A percentile compares a stretch with the other conserved stretches of the same genome.
Evolutionary conservation across 2,888 invertebrate species (phyloP).

Genomic region (Caenorhabditis macrosperma): DNA sequence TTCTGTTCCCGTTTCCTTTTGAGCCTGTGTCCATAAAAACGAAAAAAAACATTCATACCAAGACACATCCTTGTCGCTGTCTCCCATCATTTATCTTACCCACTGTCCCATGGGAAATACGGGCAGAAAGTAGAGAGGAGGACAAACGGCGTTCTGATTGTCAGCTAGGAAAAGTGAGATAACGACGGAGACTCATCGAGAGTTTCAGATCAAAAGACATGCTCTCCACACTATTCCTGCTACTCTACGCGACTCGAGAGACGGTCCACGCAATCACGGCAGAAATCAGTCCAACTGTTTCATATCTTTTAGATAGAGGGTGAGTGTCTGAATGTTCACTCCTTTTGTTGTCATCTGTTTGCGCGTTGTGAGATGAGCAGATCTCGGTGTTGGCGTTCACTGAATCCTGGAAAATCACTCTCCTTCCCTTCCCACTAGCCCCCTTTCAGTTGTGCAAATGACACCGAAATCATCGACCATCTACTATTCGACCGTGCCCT

Average conservation of each 20-base stretch:
- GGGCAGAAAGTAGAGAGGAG: not conserved
- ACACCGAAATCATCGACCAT: slow-evolving; percentile 79
- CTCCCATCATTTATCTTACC: slow-evolving; percentile 55
- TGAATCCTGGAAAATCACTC: too few species aligned
- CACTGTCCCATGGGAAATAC: slow-evolving; percentile 43
- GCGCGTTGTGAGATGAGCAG: too few species aligned
- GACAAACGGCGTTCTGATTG: slow-evolving; percentile 48
- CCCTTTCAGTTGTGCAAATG: slow-evolving; percentile 77
- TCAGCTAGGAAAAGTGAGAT: slow-evolving; percentile 8
- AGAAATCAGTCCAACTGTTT: slow-evolving; percentile 59
- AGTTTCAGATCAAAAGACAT: slow-evolving; percentile 8
- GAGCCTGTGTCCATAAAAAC: slow-evolving; percentile 17
- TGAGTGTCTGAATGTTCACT: too few species aligned
- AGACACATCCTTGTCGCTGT: slow-evolving; percentile 34
- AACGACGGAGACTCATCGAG: not conserved
- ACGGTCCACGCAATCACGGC: slow-evolving; percentile 40
- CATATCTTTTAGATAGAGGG: slow-evolving; percentile 56
- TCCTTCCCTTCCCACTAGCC: too few species aligned
- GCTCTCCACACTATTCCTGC: slow-evolving; percentile 55
- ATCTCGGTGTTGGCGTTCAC: too few species aligned
- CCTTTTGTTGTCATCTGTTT: too few species aligned
- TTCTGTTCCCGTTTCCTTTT: not conserved
- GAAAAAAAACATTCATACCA: slow-evolving; percentile 25
- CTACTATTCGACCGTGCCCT: slow-evolving; percentile 74
- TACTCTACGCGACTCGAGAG: slow-evolving; percentile 53